Conservation (phyloP, 2,888 invertebrate genomes). For the Trichacis sp. region DNA sequence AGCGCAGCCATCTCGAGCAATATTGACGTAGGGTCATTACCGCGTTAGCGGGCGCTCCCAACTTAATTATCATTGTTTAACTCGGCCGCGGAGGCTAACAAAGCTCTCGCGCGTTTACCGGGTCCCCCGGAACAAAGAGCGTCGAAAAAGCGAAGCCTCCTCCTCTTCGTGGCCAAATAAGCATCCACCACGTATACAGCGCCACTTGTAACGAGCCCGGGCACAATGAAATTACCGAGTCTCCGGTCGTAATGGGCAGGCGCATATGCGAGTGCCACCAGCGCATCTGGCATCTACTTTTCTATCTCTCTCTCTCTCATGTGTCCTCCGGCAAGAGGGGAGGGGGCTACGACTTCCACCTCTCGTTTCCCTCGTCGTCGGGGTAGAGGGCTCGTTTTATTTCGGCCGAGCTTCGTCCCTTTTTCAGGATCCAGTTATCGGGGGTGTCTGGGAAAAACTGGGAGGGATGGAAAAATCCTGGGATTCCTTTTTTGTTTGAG, state of each 20-base stretch:
- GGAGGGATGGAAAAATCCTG: no score
- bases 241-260: conserved; percentile 6
- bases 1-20: not conserved
- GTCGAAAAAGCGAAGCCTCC: conserved; percentile 17
- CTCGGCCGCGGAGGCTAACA: not conserved
- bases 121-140: conserved; percentile 16
- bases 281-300: not conserved
- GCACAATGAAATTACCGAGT: conserved; percentile 27
- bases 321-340: conserved; percentile 68
- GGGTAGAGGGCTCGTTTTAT: conserved; percentile 37
- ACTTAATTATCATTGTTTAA: not conserved
- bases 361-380: conserved; percentile 36
- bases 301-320: conserved; percentile 13
- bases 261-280: conserved; percentile 12
- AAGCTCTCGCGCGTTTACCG: not conserved
- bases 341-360: conserved; percentile 69
- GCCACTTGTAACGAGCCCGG: conserved; percentile 12
- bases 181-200: not conserved
- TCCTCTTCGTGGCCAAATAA: conserved; percentile 8
- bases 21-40: not conserved
- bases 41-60: not conserved
- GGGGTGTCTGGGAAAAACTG: no score
- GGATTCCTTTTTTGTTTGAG: no score
- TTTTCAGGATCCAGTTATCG: conserved; percentile 8
- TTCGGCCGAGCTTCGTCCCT: conserved; percentile 52